Evolutionary conservation across 2,113 vertebrate species (phyloP).

Genomic region (Laterallus jamaicensis): DNA sequence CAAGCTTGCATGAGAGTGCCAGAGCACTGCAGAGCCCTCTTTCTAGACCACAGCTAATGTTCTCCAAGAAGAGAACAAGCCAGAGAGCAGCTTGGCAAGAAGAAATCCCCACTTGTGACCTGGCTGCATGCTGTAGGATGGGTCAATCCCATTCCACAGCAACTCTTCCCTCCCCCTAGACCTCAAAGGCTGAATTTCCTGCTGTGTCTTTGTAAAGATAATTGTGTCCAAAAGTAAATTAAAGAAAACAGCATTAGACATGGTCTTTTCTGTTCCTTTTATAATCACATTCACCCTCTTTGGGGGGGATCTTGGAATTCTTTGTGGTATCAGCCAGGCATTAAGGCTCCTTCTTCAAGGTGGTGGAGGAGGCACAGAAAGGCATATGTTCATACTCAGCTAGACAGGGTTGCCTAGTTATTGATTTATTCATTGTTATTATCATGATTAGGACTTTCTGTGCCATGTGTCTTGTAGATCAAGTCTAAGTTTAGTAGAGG

Average conservation of each 20-base stretch:
- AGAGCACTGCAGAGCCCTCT: not conserved
- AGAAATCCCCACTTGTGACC: not conserved
- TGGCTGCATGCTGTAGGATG: rapidly evolving
- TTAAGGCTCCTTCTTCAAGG: not conserved
- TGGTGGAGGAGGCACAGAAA: not conserved
- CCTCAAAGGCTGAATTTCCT: not conserved
- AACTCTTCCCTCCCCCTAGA: not conserved
- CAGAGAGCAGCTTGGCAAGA: not conserved
- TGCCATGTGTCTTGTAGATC: not conserved
- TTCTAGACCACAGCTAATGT: not conserved
- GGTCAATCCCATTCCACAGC: not conserved
- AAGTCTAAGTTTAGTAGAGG: not conserved
- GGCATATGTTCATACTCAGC: not conserved
- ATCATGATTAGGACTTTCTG: too few relatives aligned
- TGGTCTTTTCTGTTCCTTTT: not conserved
- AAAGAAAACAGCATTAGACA: not conserved
- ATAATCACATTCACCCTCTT: rapidly evolving
- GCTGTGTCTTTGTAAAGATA: not conserved
- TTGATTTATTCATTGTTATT: too few relatives aligned
- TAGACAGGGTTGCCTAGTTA: too few relatives aligned
- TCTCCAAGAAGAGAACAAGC: not conserved
- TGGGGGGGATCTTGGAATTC: not conserved
- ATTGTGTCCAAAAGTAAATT: not conserved
- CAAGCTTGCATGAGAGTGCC: not conserved
- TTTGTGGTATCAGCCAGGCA: not conserved